Conservation (phyloP, 2,888 invertebrate species). For the Brachylomia viminalis region DNA sequence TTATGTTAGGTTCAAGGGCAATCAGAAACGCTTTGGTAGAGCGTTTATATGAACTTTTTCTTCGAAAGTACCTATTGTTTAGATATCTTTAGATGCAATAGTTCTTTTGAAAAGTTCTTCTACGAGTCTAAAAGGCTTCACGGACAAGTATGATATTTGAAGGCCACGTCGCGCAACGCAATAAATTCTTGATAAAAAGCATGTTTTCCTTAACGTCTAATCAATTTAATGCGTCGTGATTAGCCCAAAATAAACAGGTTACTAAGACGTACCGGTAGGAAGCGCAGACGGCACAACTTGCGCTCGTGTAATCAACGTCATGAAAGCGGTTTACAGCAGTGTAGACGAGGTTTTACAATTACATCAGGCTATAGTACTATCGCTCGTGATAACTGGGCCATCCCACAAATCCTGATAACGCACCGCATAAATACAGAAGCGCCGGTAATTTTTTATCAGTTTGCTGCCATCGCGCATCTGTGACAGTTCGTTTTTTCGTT, state of each 20-base stretch:
- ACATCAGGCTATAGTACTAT: conserved; percentile 67
- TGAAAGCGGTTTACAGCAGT: conserved; percentile 80
- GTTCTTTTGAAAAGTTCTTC: not conserved
- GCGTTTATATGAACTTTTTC: not conserved
- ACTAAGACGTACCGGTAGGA: conserved; percentile 41
- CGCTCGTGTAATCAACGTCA: conserved; percentile 66
- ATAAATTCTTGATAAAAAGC: conserved; percentile 33
- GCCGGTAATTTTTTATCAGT: conserved; percentile 76
- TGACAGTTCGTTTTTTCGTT: conserved; percentile 69
- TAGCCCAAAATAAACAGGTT: conserved; percentile 58
- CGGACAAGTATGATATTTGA: not conserved
- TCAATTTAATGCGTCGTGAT: conserved; percentile 38
- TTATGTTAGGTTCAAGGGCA: conserved; percentile 23
- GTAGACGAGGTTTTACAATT: conserved; percentile 63
- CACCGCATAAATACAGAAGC: conserved; percentile 78
- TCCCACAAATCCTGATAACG: conserved; percentile 81
- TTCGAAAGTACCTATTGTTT: not conserved
- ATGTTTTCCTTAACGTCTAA: conserved; percentile 34
- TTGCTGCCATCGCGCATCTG: conserved; percentile 71
- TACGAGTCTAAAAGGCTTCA: conserved; percentile 4
- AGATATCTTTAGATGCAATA: not conserved
- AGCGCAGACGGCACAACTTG: conserved; percentile 47
- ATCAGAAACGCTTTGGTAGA: not conserved
- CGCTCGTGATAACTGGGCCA: conserved; percentile 76
- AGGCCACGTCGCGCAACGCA: conserved; percentile 19